phyloP scores from a whole-genome alignment of 2,888 invertebrate genomes.

The Xestia rhomboidea region DNA sequence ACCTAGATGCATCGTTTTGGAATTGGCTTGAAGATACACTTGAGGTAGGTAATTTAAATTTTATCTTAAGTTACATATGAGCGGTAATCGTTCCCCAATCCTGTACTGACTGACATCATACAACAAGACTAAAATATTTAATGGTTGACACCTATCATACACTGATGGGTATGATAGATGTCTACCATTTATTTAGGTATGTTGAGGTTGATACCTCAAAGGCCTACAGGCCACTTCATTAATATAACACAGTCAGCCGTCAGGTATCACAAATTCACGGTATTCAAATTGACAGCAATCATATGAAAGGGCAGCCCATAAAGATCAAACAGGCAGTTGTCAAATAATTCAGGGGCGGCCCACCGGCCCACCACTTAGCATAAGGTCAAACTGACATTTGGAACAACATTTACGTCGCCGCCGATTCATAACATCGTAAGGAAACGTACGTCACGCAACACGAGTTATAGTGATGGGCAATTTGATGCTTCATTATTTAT shows the following conservation, averaged over 20 bases:
- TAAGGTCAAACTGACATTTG: slow-evolving; percentile 91
- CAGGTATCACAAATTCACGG: slow-evolving; percentile 70
- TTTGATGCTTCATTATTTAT: slow-evolving; percentile 38
- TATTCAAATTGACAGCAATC: slow-evolving; percentile 85
- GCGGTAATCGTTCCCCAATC: background rate
- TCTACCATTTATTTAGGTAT: background rate
- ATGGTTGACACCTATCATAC: background rate
- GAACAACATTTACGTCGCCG: slow-evolving; percentile 84
- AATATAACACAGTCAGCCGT: slow-evolving; percentile 50
- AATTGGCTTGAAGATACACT: background rate
- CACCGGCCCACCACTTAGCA: slow-evolving; percentile 80
- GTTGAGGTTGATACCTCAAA: slow-evolving; percentile 3
- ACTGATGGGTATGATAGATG: background rate
- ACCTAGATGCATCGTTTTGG: background rate
- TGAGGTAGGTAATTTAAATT: background rate
- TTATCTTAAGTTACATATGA: background rate
- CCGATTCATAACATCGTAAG: slow-evolving; percentile 79
- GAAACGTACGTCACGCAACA: slow-evolving; percentile 81
- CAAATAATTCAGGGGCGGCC: slow-evolving; percentile 83
- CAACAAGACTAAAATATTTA: background rate
- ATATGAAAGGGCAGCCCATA: slow-evolving; percentile 84
- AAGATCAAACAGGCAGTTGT: slow-evolving; percentile 84
- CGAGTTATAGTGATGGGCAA: slow-evolving; percentile 72
- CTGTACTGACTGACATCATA: background rate
- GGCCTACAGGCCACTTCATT: slow-evolving; percentile 17